phyloP scores from a whole-genome alignment of 2,888 invertebrate species.

The Trichopria drosophilae region DNA sequence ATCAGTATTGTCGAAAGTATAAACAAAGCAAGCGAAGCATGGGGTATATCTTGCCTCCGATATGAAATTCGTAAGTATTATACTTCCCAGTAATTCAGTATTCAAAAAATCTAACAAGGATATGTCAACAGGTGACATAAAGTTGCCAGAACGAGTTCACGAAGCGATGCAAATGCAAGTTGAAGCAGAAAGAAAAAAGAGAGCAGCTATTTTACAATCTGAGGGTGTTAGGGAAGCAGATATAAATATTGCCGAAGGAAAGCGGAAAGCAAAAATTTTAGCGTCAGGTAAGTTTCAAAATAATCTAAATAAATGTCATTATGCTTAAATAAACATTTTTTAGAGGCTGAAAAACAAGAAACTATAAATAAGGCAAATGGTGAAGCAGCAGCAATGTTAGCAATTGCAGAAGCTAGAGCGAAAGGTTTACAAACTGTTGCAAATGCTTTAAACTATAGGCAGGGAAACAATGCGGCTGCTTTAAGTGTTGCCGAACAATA shows the following conservation, averaged over 20 bases:
- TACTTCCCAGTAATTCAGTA: constrained; percentile 28
- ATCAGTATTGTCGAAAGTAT: constrained; percentile 92
- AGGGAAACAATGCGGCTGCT: constrained; percentile 88
- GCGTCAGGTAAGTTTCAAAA: constrained; percentile 71
- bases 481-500: constrained; percentile 94
- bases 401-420: constrained; percentile 90
- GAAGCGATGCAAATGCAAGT: constrained; percentile 99
- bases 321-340: neutral
- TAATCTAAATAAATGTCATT: neutral
- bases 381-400: constrained; percentile 87
- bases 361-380: constrained; percentile 92
- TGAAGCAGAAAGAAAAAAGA: constrained; percentile 94
- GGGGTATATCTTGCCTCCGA: constrained; percentile 96
- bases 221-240: constrained; percentile 91
- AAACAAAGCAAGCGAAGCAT: constrained; percentile 96
- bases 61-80: constrained; percentile 83
- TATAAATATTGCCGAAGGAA: constrained; percentile 97
- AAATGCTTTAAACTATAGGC: constrained; percentile 65
- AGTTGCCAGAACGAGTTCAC: constrained; percentile 86
- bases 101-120: neutral
- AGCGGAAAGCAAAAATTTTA: constrained; percentile 86
- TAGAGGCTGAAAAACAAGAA: constrained; percentile 91
- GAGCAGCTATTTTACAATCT: constrained; percentile 95
- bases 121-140: constrained; percentile 74
- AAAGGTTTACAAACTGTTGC: constrained; percentile 80